Base-by-base conservation (phyloP, 2,797 vertebrate species). In the Chaetophractus vellerosus region DNA sequence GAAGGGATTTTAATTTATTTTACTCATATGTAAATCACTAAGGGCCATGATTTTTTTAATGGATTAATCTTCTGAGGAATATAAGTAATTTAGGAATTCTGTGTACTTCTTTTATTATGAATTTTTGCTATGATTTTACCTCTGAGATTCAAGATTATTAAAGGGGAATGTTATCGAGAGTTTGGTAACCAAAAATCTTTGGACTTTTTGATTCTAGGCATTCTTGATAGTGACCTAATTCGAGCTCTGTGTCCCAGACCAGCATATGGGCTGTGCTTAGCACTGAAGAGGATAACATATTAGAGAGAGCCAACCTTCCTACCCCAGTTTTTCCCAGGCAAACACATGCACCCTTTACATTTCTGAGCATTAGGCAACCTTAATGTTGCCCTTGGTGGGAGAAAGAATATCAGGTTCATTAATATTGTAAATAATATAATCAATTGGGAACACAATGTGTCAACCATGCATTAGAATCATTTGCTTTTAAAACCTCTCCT, bases 361-460 rank as follows among this genome's bases (percentile, higher is more conserved):
- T 52, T 36, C 61, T 92, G 76, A 93, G 33, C 71, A 93, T 79
- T 91, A 93, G 55, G 26, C 24, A 94, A 63, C 16, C 55, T 88
- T 18, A 90, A 72, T 88, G 24, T 41, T 96, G 57, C 24, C 31
- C 76, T 93, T 85, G 63, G 79, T 78, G 19, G 55, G 31, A 86
- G n/a, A 91, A 94, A 93, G n/a, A 95, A 87, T 75, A 91, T 75
- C 61, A 96, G 68, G 23, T 88, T 96, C 84, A 96, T 96, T 94
- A 96, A 93, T 97, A 96, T 50, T 95, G 50, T 85, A 97, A 96
- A 96, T 96, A 96, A 86, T 83, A 97, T 63, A 94, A 90, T 94
- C 92, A 97, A 28, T 85, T 88, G 76, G 89, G 63, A 90, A 88
- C 48, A 92, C 52, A 91, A 76, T 75, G 81, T 89, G 28, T 96